Percentiles rank a stretch among this genome's conserved stretches.
Evolutionary conservation across 2,797 vertebrate genomes (phyloP).

Genomic region (Cuniculus paca): DNA sequence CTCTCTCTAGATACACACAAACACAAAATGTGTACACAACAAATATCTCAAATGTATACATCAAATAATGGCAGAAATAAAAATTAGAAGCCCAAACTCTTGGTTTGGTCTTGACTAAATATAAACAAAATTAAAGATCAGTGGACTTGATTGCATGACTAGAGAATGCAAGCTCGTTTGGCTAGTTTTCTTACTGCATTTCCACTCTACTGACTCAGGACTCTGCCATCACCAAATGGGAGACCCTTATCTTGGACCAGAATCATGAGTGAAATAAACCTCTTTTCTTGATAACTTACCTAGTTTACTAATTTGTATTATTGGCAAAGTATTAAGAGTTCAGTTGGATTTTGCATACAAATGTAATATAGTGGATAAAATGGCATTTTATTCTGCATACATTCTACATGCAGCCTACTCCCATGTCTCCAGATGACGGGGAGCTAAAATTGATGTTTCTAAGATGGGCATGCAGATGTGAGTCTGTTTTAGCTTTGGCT

Average conservation of each 20-base stretch:
- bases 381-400: neutral
- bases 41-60: neutral
- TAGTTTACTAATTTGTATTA: neutral
- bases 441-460: neutral
- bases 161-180: neutral
- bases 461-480: neutral
- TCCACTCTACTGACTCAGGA: neutral
- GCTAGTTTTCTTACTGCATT: neutral
- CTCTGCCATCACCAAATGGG: neutral
- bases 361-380: neutral
- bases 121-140: neutral
- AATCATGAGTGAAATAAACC: neutral
- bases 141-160: neutral
- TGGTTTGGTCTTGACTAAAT: neutral
- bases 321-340: neutral
- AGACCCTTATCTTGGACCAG: neutral
- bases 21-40: neutral
- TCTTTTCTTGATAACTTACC: neutral
- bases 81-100: neutral
- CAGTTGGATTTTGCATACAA: slow-evolving; percentile 20
- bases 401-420: neutral
- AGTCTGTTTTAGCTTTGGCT: neutral
- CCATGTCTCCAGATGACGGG: neutral
- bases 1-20: neutral
- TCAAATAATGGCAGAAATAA: neutral